Percentiles rank a stretch among this genome's conserved stretches.
Evolutionary conservation across 2,797 vertebrate genomes (phyloP).

Genomic region (Echiichthys vipera): DNA sequence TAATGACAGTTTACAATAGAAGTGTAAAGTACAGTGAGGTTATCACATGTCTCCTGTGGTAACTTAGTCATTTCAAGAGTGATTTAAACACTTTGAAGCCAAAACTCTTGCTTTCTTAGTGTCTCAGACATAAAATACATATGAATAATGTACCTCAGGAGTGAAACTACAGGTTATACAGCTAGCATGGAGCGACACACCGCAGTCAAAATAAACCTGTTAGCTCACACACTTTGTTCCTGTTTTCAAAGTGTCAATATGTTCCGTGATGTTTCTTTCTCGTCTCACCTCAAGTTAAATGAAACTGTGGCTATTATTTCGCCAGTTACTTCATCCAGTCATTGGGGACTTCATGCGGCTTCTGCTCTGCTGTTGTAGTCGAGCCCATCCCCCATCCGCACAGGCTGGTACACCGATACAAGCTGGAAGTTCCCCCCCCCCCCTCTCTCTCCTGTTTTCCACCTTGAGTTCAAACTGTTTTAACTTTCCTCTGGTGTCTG

Average conservation of each 20-base stretch:
- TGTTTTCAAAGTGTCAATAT: not conserved
- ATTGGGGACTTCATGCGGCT: slow-evolving; percentile 77
- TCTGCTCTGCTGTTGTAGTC: slow-evolving; percentile 56
- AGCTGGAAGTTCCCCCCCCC: slow-evolving; percentile 59
- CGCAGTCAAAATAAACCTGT: slow-evolving; percentile 27
- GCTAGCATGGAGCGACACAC: slow-evolving; percentile 15
- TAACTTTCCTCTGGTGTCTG: not conserved
- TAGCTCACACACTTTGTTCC: slow-evolving; percentile 13
- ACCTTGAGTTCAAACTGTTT: slow-evolving; percentile 32
- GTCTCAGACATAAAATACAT: not conserved
- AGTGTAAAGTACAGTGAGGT: slow-evolving; percentile 32
- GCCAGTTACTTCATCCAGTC: slow-evolving; percentile 75
- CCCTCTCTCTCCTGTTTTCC: slow-evolving; percentile 35
- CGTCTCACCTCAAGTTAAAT: slow-evolving; percentile 60
- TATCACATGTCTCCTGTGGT: slow-evolving; percentile 12
- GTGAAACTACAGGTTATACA: slow-evolving; percentile 25
- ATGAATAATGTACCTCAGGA: too few species aligned
- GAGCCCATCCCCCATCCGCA: slow-evolving; percentile 78
- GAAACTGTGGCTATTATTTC: slow-evolving; percentile 51
- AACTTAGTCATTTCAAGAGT: not conserved
- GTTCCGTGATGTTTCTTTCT: not conserved
- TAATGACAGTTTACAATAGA: slow-evolving; percentile 13
- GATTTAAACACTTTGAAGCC: not conserved
- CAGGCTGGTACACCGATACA: slow-evolving; percentile 58
- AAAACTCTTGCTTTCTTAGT: not conserved